A percentile compares a stretch with the other conserved stretches of the same genome.
Evolutionary conservation across 2,797 vertebrate species (phyloP).

Genomic region (Diceros bicornis): DNA sequence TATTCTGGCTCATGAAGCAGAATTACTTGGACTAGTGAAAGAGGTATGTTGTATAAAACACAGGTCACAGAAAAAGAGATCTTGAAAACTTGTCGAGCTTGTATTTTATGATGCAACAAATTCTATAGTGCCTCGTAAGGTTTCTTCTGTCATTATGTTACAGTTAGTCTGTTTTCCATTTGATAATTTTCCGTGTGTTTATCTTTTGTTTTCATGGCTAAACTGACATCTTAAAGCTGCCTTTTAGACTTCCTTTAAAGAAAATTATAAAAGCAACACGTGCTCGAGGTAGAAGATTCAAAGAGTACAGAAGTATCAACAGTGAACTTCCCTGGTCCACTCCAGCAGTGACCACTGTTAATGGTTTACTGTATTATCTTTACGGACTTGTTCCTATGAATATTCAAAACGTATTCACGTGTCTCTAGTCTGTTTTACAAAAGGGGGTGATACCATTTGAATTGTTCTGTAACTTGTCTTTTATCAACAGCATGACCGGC

Average conservation of each 20-base stretch:
- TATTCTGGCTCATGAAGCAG: constrained; percentile 93
- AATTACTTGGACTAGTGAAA: constrained; percentile 95
- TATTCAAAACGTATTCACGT: neutral
- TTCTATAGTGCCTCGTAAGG: neutral
- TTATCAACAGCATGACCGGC: neutral
- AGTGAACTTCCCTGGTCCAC: neutral
- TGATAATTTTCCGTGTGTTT: neutral
- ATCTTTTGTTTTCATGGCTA: neutral
- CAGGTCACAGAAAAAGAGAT: neutral
- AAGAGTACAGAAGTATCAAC: neutral
- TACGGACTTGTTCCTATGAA: neutral
- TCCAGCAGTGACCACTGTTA: neutral
- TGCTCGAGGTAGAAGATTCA: neutral
- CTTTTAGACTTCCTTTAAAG: constrained; percentile 14
- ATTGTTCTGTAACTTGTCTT: neutral
- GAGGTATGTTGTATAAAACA: constrained; percentile 90
- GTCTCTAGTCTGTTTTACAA: neutral
- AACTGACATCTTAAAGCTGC: neutral
- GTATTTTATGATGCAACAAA: neutral
- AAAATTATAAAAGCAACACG: neutral
- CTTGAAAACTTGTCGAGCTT: neutral
- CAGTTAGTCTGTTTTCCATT: neutral
- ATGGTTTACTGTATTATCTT: neutral
- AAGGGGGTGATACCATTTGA: neutral
- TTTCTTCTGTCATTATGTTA: neutral